Percentiles rank a stretch among this genome's conserved stretches.
These are phyloP conservation scores for Gallinago media DNA, from an alignment of 2,113 vertebrate genomes.

Conservation along the genomic window DNA sequence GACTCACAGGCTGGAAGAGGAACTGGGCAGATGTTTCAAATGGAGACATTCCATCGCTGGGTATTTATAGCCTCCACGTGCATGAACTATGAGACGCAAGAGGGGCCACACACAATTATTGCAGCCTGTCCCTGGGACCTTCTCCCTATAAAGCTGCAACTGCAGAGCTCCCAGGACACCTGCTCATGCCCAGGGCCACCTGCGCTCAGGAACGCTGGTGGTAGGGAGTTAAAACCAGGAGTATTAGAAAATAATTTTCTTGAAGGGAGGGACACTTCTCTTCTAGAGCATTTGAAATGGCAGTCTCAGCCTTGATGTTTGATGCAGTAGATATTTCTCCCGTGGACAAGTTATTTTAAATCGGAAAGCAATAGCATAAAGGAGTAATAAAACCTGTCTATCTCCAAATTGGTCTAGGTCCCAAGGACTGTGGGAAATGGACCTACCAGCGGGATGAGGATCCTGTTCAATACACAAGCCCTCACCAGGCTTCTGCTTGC, in stretches of 20 bases:
- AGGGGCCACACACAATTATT: neutral
- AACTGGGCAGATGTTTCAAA: constrained; percentile 36
- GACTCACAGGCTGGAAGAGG: neutral
- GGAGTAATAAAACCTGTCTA: neutral
- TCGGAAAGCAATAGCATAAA: neutral
- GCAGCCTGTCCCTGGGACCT: neutral
- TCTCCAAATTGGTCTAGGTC: neutral
- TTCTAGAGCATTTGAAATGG: neutral
- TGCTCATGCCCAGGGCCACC: neutral
- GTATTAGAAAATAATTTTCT: neutral
- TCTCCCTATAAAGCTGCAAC: neutral
- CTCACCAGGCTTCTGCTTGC: neutral
- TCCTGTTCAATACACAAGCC: neutral
- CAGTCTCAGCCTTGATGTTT: neutral
- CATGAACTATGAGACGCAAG: neutral
- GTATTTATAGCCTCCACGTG: neutral
- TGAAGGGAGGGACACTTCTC: neutral
- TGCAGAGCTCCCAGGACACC: neutral
- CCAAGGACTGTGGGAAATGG: neutral
- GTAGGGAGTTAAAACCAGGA: neutral
- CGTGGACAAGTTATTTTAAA: neutral
- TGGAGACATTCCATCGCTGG: neutral
- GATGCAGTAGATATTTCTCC: neutral
- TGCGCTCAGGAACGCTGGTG: neutral
- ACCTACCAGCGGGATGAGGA: neutral